Base-by-base conservation (phyloP, 2,113 vertebrate genomes). In the Aramus guarauna region DNA sequence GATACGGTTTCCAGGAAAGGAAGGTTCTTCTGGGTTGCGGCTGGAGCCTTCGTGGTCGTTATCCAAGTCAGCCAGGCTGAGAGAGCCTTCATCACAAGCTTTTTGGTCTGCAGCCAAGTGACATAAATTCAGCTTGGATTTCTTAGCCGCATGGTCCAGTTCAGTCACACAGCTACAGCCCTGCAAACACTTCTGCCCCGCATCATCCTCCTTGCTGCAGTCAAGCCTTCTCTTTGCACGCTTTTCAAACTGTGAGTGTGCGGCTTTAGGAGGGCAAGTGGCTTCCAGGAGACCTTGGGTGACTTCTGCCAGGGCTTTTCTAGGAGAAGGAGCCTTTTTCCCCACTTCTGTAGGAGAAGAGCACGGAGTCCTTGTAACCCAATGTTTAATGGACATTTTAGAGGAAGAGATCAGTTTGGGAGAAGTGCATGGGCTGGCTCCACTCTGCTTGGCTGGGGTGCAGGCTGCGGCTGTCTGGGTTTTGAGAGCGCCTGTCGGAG, bases 211-310 rank as follows among this genome's bases (percentile, higher is more conserved):
- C 67, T 94, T 85, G 43, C 97, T 97, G 2, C 99, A 98, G 87
- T 99, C 99, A 53, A 99, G 98, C 76, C 99, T 98, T 84, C 99
- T 99, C 95, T 99, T 99, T 50, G 98, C 99, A 69, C 98, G 98
- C 20, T 98, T 98, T 79, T 99, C 98, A 22, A 91, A 79, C 76
- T 63, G 95, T 0, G 9, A 72, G 34, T 80, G 82, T 45, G 53
- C 85, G 55, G 76, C 43, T 45, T 91, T 88, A 52, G 94, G 75
- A 92, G 69, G 23, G 15, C 53, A 80, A 55, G 85, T 2, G 36
- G 53, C 81, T 39, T 94, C 95, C 4, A 98, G 92, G 7, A 97
- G 87, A 63, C 92, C 97, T 95, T 98, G 98, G 34, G 98, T 98
- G 93, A 98, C 97, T 12, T 98, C 98, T 94, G 98, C 98, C n/a